Evolutionary conservation across 1,140 invertebrate species (phyloP).

Genomic region (Riptortus pedestris): DNA sequence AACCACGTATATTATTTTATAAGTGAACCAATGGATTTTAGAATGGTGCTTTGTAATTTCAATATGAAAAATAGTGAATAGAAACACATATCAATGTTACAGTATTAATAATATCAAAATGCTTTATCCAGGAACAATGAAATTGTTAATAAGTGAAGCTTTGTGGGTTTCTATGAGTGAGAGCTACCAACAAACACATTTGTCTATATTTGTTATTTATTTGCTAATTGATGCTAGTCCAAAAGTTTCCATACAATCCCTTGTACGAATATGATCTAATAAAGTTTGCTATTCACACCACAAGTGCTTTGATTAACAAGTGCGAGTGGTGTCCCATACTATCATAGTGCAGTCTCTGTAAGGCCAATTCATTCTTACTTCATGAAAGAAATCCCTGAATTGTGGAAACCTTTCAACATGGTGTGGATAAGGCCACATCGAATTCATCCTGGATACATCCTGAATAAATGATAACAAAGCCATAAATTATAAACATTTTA

Average conservation of each 20-base stretch:
- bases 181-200: constrained; percentile 2
- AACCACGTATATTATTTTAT: too few species aligned
- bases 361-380: constrained; percentile 12
- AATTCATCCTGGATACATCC: constrained; percentile 8
- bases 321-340: constrained; percentile 16
- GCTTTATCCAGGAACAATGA: not conserved
- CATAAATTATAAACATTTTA: not conserved
- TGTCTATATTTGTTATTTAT: not conserved
- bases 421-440: constrained; percentile 16
- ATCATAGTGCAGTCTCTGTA: constrained; percentile 11
- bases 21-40: too few species aligned
- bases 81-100: too few species aligned
- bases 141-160: not conserved
- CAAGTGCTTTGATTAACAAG: constrained; percentile 15
- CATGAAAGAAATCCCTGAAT: constrained; percentile 17
- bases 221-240: not conserved
- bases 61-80: too few species aligned
- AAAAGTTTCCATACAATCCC: not conserved
- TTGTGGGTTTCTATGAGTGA: not conserved
- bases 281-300: constrained; percentile 5
- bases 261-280: not conserved
- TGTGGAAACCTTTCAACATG: constrained; percentile 15
- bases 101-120: too few species aligned
- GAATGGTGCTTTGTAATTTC: too few species aligned
- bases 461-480: constrained; percentile 14